Evolutionary conservation across 2,113 vertebrate genomes (phyloP).

Genomic region (Tinamus guttatus): DNA sequence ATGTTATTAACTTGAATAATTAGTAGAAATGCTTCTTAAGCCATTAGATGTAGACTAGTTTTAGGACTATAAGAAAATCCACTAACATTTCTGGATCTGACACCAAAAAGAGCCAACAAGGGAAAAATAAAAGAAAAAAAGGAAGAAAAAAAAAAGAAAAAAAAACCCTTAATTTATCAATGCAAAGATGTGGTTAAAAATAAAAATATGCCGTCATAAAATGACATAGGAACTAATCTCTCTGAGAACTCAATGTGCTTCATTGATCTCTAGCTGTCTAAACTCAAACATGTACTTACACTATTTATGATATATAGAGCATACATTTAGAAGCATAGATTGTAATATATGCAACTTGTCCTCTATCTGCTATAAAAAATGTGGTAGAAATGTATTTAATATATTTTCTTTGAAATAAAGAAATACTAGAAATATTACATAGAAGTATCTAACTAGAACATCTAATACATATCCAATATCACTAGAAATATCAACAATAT

Average conservation of each 20-base stretch:
- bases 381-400: not conserved
- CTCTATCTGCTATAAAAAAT: not conserved
- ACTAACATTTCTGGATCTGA: constrained; percentile 9
- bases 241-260: constrained; percentile 38
- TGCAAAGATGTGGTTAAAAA: too few relatives aligned
- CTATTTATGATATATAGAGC: not conserved
- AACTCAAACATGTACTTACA: constrained; percentile 30
- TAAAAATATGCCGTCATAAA: constrained; percentile 48
- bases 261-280: not conserved
- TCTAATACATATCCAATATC: too few relatives aligned
- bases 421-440: too few relatives aligned
- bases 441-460: too few relatives aligned
- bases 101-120: not conserved
- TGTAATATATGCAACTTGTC: not conserved
- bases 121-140: not conserved
- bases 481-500: not conserved
- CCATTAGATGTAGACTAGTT: not conserved
- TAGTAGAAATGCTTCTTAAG: constrained; percentile 40
- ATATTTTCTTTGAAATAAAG: not conserved
- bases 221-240: constrained; percentile 35
- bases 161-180: not conserved
- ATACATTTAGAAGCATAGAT: not conserved
- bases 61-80: not conserved
- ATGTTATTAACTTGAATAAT: constrained; percentile 53
- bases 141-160: not conserved